Evolutionary conservation across 2,113 vertebrate genomes (phyloP).

Genomic region (Ia io): DNA sequence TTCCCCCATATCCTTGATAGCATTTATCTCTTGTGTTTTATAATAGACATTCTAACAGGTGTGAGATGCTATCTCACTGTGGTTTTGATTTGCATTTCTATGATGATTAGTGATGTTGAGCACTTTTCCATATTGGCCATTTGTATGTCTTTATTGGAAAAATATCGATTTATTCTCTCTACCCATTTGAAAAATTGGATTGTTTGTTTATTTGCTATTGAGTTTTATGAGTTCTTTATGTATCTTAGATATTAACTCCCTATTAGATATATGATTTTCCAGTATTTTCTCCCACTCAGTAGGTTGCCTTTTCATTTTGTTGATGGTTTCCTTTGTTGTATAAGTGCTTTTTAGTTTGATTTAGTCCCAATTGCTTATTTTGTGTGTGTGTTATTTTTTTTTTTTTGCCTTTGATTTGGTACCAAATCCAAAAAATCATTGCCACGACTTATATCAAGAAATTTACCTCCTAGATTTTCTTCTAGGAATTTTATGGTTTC

Average conservation of each 20-base stretch:
- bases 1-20: background rate
- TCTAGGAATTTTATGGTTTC: background rate
- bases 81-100: background rate
- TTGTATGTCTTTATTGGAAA: background rate
- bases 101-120: background rate
- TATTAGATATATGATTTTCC: background rate
- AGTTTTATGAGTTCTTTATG: background rate
- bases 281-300: background rate
- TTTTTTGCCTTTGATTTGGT: background rate
- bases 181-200: background rate
- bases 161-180: background rate
- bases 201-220: background rate
- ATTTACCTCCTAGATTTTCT: background rate
- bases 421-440: background rate
- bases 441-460: background rate
- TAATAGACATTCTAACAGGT: background rate
- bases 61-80: background rate
- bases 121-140: background rate
- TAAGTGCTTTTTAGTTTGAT: background rate
- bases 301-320: background rate
- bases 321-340: background rate
- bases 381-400: background rate
- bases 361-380: background rate
- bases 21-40: background rate
- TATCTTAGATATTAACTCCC: background rate